Conservation (phyloP, 2,888 invertebrate genomes). For the Microctonus hyperodae region DNA sequence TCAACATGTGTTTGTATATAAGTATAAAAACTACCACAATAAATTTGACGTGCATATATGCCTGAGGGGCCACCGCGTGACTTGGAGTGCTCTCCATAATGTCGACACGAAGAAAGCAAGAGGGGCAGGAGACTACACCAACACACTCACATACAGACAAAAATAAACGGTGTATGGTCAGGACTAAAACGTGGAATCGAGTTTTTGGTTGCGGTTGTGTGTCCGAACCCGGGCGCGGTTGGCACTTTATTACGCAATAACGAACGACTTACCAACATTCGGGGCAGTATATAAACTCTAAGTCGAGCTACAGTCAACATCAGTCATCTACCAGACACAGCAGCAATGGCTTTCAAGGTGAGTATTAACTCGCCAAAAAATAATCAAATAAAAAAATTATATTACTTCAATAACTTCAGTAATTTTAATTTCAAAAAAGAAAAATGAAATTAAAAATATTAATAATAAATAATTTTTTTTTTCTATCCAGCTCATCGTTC, state of each 20-base stretch:
- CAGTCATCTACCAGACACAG: slow-evolving; percentile 44
- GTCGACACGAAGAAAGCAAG: slow-evolving; percentile 34
- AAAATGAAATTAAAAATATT: not conserved
- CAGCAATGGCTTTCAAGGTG: slow-evolving; percentile 58
- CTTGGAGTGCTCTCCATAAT: slow-evolving; percentile 24
- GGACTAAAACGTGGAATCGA: slow-evolving; percentile 31
- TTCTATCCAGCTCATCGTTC: slow-evolving; percentile 47
- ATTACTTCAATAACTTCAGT: not conserved
- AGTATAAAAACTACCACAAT: not conserved
- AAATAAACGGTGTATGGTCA: slow-evolving; percentile 12
- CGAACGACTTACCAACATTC: slow-evolving; percentile 33
- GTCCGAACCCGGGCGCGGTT: slow-evolving; percentile 24
- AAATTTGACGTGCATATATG: slow-evolving; percentile 21
- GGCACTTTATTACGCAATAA: slow-evolving; percentile 36
- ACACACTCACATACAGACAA: slow-evolving; percentile 14
- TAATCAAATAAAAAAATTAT: not conserved
- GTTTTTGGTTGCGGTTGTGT: slow-evolving; percentile 30
- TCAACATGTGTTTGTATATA: not conserved
- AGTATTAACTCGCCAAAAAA: slow-evolving; percentile 29
- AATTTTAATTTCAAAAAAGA: too few species aligned
- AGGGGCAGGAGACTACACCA: slow-evolving; percentile 12
- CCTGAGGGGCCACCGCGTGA: slow-evolving; percentile 17
- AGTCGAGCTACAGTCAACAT: slow-evolving; percentile 39
- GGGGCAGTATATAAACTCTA: slow-evolving; percentile 41
- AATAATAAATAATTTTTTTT: not conserved